Percentiles rank a stretch among this genome's conserved stretches.
phyloP scores from a whole-genome alignment of 2,797 vertebrate genomes.

The Sandelia bainsii region DNA sequence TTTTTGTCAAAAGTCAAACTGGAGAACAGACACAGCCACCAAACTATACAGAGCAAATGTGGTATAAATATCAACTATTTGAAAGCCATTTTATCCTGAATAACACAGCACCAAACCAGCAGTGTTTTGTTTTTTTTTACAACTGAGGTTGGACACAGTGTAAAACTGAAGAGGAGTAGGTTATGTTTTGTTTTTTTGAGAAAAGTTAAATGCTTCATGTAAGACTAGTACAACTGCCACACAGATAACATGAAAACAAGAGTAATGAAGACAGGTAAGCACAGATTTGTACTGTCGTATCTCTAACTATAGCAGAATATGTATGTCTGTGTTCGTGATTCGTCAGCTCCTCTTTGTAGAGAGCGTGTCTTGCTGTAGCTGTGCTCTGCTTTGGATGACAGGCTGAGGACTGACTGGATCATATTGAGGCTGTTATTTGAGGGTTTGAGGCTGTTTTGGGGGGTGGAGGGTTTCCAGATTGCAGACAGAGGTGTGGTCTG shows the following conservation, averaged over 20 bases:
- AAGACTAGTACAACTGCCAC: conserved; percentile 42
- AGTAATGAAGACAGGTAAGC: conserved; percentile 24
- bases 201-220: conserved; percentile 47
- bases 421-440: conserved; percentile 50
- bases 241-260: conserved; percentile 33
- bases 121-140: conserved; percentile 16
- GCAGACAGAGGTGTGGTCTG: conserved; percentile 51
- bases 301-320: conserved; percentile 19
- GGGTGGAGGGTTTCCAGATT: conserved; percentile 43
- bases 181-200: conserved; percentile 10
- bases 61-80: conserved; percentile 38
- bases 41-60: conserved; percentile 37
- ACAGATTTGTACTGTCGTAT: conserved; percentile 1
- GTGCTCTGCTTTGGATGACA: conserved; percentile 32
- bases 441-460: conserved; percentile 42
- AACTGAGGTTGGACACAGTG: conserved; percentile 35
- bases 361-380: conserved; percentile 26
- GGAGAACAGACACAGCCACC: conserved; percentile 36
- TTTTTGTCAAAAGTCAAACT: conserved; percentile 28
- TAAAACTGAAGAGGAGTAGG: not conserved
- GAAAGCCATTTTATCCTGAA: conserved; percentile 48
- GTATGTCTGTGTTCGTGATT: conserved; percentile 12
- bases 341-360: conserved; percentile 23
- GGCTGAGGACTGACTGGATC: conserved; percentile 42
- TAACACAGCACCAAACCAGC: conserved; percentile 36